Base-by-base conservation (phyloP, 2,797 vertebrate genomes). In the Phyllotis vaccarum region DNA sequence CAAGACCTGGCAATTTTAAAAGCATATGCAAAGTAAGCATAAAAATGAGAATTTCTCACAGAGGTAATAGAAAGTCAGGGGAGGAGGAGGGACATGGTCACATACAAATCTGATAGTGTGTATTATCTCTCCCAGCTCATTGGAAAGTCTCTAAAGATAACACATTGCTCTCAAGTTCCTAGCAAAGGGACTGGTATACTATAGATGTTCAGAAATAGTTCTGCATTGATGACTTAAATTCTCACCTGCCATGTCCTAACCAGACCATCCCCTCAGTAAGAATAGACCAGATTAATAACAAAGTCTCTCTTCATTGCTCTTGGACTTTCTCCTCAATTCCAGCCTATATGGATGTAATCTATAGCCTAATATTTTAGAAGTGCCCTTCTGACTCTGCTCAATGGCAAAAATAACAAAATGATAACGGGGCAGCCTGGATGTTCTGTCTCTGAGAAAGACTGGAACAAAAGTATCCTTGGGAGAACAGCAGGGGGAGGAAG, bases 401-500 rank as follows among this genome's bases (percentile, higher is more conserved):
- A 16, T 12, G 52, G 56, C 40, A 56, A 78, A 94, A 60, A 27
- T 34, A 49, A 34, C 6, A 60, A 10, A 72, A 2, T 31, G 43
- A 58, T 37, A 27, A 22, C 5, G 12, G 52, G 46, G 7, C 78
- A 60, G 40, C 66, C 34, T 29, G 34, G 31, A 40, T n/a, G 1
- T 94, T 88, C 52, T 49, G 7, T 92, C 21, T 85, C 86, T 79
- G 80, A 79, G 74, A 43, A 89, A 37, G 46, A 58, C 19, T 56
- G 78, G 7, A 60, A 52, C 16, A 34, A 11, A 74, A 79, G 9
- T 27, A 62, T 46, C n/a, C 22, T 56, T n/a, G 2, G 52, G 22
- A 90, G 66, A 29, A 37, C 0, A 7, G 37, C 0, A 21, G 34
- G 7, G 62, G 7, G 1, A 6, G 0, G 2, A 27, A 54, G 89